Evolutionary conservation across 2,797 vertebrate genomes (phyloP).

Genomic region (Micropoecilia bifurca): DNA sequence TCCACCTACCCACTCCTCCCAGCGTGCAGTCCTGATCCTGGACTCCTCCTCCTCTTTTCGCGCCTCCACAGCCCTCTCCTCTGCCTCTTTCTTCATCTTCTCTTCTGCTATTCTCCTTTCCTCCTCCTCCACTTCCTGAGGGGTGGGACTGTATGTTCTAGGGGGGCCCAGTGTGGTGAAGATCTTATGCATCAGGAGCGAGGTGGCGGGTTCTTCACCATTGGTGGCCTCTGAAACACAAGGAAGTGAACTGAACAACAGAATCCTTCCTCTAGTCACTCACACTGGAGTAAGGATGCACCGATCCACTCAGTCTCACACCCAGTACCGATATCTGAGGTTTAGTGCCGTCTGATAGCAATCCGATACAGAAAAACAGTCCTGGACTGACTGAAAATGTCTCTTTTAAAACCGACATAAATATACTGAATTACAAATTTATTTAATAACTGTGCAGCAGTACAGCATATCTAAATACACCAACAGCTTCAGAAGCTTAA

Average conservation of each 20-base stretch:
- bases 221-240: constrained; percentile 79
- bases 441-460: no score
- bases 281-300: background rate
- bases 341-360: no score
- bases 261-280: background rate
- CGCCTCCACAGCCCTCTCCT: constrained; percentile 72
- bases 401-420: no score
- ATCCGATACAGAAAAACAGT: no score
- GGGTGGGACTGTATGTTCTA: constrained; percentile 85
- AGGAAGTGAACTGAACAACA: background rate
- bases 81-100: constrained; percentile 73
- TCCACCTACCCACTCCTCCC: constrained; percentile 89
- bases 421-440: no score
- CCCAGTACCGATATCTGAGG: no score
- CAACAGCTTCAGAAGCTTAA: no score
- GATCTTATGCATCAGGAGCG: constrained; percentile 80
- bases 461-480: no score
- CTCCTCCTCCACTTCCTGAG: constrained; percentile 81
- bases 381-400: no score
- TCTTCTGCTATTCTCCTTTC: constrained; percentile 76
- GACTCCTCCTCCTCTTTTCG: constrained; percentile 80
- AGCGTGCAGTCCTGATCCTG: constrained; percentile 75
- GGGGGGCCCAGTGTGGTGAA: constrained; percentile 82
- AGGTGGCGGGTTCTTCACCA: constrained; percentile 78
- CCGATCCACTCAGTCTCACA: no score